Conservation (phyloP, 2,797 vertebrate species). For the Masticophis lateralis region DNA sequence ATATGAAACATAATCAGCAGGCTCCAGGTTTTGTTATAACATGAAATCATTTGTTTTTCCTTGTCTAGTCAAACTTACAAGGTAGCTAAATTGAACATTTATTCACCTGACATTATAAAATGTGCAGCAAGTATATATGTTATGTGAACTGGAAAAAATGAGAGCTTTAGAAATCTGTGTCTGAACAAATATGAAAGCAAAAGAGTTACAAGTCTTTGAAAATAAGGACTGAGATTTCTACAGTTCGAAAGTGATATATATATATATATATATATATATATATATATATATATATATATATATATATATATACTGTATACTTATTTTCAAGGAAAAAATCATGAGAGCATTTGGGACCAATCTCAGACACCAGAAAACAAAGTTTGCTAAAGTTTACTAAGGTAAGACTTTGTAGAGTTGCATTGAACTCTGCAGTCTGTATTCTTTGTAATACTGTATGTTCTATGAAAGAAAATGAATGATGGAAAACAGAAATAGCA, state of each 20-base stretch:
- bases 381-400: constrained; percentile 11
- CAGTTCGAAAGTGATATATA: background rate
- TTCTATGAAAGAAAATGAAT: background rate
- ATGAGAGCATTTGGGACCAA: constrained; percentile 53
- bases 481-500: background rate
- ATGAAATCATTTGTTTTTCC: background rate
- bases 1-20: background rate
- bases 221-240: background rate
- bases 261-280: too few relatives aligned
- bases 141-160: background rate
- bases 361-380: constrained; percentile 48
- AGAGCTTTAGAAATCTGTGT: background rate
- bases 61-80: background rate
- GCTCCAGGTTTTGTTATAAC: background rate
- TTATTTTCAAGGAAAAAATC: constrained; percentile 51
- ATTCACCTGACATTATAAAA: background rate
- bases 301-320: background rate
- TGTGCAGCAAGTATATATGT: background rate
- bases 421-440: background rate
- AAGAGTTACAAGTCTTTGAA: background rate
- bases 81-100: background rate
- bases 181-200: background rate
- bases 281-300: too few relatives aligned
- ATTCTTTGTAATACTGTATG: background rate
- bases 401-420: constrained; percentile 45